Conservation (phyloP, 2,888 invertebrate genomes). For the Mystacides longicornis region DNA sequence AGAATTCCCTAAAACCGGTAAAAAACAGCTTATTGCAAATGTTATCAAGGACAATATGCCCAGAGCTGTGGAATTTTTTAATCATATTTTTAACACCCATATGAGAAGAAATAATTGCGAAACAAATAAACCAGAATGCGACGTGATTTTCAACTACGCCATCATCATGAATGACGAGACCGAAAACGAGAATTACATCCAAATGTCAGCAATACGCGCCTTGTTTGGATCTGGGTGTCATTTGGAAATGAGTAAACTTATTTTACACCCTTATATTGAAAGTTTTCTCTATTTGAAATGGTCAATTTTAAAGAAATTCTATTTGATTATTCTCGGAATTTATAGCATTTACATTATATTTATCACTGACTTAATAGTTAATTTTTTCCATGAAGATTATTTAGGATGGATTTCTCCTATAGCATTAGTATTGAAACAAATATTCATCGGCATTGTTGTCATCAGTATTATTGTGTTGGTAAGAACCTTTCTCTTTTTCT, state of each 20-base stretch:
- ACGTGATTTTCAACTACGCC: constrained; percentile 46
- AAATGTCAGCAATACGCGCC: constrained; percentile 50
- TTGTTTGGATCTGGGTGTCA: constrained; percentile 47
- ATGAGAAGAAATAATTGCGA: constrained; percentile 43
- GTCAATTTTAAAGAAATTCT: constrained; percentile 48
- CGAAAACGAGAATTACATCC: constrained; percentile 37
- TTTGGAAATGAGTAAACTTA: constrained; percentile 40
- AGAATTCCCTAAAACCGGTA: constrained; percentile 35
- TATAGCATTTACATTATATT: constrained; percentile 46
- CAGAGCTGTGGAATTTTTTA: constrained; percentile 47
- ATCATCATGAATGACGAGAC: constrained; percentile 35
- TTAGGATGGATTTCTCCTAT: not conserved
- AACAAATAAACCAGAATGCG: constrained; percentile 39
- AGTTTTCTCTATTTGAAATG: constrained; percentile 52
- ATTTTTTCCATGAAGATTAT: constrained; percentile 10
- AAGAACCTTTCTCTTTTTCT: too few species aligned
- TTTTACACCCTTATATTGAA: constrained; percentile 51
- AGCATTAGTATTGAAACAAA: constrained; percentile 3
- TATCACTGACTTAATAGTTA: constrained; percentile 40
- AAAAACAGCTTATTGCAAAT: constrained; percentile 45
- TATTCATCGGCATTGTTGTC: constrained; percentile 26
- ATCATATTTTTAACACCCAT: constrained; percentile 46
- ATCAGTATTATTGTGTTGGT: constrained; percentile 41
- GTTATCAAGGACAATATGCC: constrained; percentile 47
- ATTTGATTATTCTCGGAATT: constrained; percentile 44